Base-by-base conservation (phyloP, 2,797 vertebrate species). In the Anniella stebbinsi region DNA sequence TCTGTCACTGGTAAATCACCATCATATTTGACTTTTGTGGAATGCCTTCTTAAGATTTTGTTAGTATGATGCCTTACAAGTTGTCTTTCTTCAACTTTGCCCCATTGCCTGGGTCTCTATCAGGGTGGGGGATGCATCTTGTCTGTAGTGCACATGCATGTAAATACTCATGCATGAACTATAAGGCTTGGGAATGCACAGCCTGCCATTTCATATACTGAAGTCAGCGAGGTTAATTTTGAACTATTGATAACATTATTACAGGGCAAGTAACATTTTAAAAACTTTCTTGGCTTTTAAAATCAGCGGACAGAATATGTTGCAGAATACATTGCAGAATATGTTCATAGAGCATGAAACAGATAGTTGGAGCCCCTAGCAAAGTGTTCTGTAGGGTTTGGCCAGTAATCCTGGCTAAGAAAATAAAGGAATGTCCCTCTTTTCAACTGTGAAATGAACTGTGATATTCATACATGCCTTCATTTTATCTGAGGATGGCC, bases 391-490 rank as follows among this genome's bases (percentile, higher is more conserved):
- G 11, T 81, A 57, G 66, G 30, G 30, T 25, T n/a, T n/a, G 30
- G 30, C 28, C 41, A 69, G 28, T 33, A 69, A 48, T n/a, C 60
- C 75, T 67, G 48, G 33, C 15, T 60, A 78, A 2, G 23, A 15
- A 6, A 66, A 78, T 36, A 77, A 60, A 36, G 41, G 60, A 66
- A 87, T 17, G 8, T 41, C 11, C 17, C 12, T 87, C 21, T 80
- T 54, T 69, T 57, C 33, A 80, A 57, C 51, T 72, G 36, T 30
- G 9, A 38, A 84, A 54, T 69, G 13, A 4, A 51, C 15, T 23
- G n/a, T 45, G 77, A 57, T 90, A 88, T 87, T 51, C 70, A 87
- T 36, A 75, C 12, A 12, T 72, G 69, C 81, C 69, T 63, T 90
- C 75, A 90, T 91, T 91, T 33, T 33, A 84, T 3, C 82, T 88